Conservation (phyloP, 2,113 vertebrate genomes). For the Origma solitaria region DNA sequence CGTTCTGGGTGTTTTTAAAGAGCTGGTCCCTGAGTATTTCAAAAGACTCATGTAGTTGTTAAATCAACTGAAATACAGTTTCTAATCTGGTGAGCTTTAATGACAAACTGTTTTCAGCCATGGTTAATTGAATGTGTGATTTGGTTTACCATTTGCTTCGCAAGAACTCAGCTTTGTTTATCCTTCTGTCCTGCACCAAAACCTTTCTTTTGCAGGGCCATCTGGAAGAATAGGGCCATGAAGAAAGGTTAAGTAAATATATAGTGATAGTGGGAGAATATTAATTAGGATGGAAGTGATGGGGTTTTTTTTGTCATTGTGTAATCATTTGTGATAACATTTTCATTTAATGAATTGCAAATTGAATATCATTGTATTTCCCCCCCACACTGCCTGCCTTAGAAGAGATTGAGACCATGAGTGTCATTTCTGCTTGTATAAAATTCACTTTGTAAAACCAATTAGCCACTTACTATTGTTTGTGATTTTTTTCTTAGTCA, state of each 20-base stretch:
- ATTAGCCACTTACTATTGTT: background rate
- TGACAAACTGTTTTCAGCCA: background rate
- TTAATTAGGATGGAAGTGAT: background rate
- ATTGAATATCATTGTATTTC: background rate
- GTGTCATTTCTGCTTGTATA: background rate
- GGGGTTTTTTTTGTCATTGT: background rate
- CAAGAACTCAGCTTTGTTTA: background rate
- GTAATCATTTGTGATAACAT: background rate
- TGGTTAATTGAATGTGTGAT: background rate
- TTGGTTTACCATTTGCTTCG: background rate
- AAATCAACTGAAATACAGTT: background rate
- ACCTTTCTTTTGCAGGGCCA: background rate
- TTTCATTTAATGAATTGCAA: background rate
- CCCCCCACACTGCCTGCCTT: background rate
- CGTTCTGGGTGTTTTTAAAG: background rate
- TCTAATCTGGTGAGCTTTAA: background rate
- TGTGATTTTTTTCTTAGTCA: background rate
- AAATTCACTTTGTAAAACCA: background rate
- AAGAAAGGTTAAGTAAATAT: background rate
- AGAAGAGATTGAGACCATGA: background rate
- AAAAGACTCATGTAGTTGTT: background rate
- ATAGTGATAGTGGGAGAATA: background rate
- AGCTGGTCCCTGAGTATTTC: background rate
- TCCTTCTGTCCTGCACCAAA: background rate
- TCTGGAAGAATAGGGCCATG: background rate